These are phyloP conservation scores for Scaptomyza caliginosa DNA, from an alignment of 2,888 invertebrate species.

Conservation along the genomic window DNA sequence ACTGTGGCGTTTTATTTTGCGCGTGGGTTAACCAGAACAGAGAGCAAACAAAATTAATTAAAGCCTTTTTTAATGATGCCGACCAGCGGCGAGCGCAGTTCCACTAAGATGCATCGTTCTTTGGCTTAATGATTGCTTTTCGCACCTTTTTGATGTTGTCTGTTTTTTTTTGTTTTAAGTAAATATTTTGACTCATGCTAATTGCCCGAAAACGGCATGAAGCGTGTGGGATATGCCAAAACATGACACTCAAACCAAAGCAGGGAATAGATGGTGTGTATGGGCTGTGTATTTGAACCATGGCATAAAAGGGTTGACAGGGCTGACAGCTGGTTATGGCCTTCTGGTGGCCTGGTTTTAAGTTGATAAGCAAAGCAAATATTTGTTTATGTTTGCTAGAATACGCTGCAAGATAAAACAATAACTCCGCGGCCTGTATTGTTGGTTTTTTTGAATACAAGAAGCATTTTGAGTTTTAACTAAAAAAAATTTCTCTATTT, in stretches of 20 bases:
- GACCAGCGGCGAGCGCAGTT: slow-evolving; percentile 7
- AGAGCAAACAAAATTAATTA: slow-evolving; percentile 64
- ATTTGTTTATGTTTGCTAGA: not conserved
- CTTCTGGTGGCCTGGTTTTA: not conserved
- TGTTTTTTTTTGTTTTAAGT: slow-evolving; percentile 46
- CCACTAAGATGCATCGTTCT: slow-evolving; percentile 21
- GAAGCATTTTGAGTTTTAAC: too few relatives aligned
- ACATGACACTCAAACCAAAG: slow-evolving; percentile 5
- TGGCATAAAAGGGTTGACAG: slow-evolving; percentile 30
- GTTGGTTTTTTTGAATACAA: too few relatives aligned
- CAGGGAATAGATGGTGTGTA: not conserved
- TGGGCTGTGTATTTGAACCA: not conserved
- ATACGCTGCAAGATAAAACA: not conserved
- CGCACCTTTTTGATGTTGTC: slow-evolving; percentile 65
- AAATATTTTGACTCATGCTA: slow-evolving; percentile 75
- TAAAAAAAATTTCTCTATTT: too few relatives aligned
- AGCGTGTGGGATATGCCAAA: slow-evolving; percentile 16
- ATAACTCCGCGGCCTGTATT: too few relatives aligned
- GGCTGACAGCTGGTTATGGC: slow-evolving; percentile 33
- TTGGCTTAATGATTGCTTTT: slow-evolving; percentile 73
- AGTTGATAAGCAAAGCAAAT: not conserved
- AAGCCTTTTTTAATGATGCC: slow-evolving; percentile 74
- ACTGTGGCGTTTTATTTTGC: slow-evolving; percentile 31
- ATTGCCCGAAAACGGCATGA: slow-evolving; percentile 22
- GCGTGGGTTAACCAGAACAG: slow-evolving; percentile 48